Base-by-base conservation (phyloP, 2,797 vertebrate species). In the Bradypus variegatus region DNA sequence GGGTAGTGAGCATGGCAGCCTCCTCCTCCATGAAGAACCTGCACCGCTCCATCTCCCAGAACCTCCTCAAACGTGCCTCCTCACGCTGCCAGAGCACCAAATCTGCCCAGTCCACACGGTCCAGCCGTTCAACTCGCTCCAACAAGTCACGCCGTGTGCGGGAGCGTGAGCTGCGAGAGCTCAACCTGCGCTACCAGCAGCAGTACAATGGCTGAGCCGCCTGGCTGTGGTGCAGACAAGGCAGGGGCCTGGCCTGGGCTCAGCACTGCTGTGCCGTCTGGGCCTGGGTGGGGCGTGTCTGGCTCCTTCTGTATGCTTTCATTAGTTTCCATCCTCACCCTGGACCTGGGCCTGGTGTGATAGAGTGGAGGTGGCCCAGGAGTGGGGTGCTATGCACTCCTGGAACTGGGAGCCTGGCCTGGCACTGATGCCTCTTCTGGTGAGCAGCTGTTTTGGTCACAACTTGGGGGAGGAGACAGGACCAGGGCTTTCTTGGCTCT, bases 11-110 rank as follows among this genome's bases (percentile, higher is more conserved):
- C 98, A 99, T 99, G 99, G 99, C 99, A 9, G 99, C 99, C 58
- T 98, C 99, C 13, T 99, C 99, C 53, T 99, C 99, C 96, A 99
- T 99, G 99, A 99, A 99, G 98, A 99, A 99, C 97, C 98, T 99
- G 25, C 99, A 99, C 96, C 98, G 99, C 86, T 99, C 99, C 95
- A 99, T 99, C 95, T 99, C 99, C 0, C 99, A 99, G 94, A 99
- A 99, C 97, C 98, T 99, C 93, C 98, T 99, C 96, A 99, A 99
- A 97, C 98, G 99, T 23, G 99, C 98, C 0, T 99, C 99, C 0
- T 99, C 99, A 0, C 98, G 99, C 96, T 99, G 99, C 97, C 99
- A 99, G 97, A 99, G 99, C 98, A 99, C 99, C 96, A 99, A 99
- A 95, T 99, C 99, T 0, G 98, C 99, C 0, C 99, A 99, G 97